phyloP scores from a whole-genome alignment of 2,797 vertebrate genomes.

The Sebastes steindachneri region DNA sequence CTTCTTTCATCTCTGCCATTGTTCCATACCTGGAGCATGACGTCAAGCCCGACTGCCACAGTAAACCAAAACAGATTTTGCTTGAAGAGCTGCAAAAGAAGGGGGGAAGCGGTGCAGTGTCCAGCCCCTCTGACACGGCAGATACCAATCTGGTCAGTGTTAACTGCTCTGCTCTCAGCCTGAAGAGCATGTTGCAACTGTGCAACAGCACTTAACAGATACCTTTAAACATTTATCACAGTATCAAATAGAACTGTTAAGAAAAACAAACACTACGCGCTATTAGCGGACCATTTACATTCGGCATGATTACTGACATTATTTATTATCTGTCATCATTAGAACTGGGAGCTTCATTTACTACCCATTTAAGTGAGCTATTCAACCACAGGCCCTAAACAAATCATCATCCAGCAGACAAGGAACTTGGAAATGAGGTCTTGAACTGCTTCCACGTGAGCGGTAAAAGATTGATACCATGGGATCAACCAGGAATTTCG shows the following conservation, averaged over 20 bases:
- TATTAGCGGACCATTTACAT: constrained; percentile 27
- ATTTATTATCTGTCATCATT: constrained; percentile 43
- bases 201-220: constrained; percentile 35
- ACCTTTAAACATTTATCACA: constrained; percentile 41
- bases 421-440: constrained; percentile 37
- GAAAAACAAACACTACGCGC: background rate
- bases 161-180: constrained; percentile 43
- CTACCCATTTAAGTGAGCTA: constrained; percentile 34
- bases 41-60: constrained; percentile 68
- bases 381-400: constrained; percentile 54
- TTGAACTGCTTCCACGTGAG: constrained; percentile 53
- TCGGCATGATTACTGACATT: constrained; percentile 17
- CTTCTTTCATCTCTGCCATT: constrained; percentile 75
- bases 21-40: constrained; percentile 82
- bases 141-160: constrained; percentile 65
- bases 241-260: constrained; percentile 37
- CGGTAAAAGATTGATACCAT: constrained; percentile 58
- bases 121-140: constrained; percentile 63
- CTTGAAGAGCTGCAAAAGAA: constrained; percentile 34
- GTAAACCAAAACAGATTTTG: constrained; percentile 79
- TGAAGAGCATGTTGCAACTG: constrained; percentile 26
- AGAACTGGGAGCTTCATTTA: constrained; percentile 18
- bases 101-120: background rate
- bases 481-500: constrained; percentile 65
- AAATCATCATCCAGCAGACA: constrained; percentile 48